Percentiles rank a stretch among this genome's conserved stretches.
These are phyloP conservation scores for Epizoanthus illoricatus DNA, from an alignment of 92 coral and sea anemone genomes.

Conservation along the genomic window DNA sequence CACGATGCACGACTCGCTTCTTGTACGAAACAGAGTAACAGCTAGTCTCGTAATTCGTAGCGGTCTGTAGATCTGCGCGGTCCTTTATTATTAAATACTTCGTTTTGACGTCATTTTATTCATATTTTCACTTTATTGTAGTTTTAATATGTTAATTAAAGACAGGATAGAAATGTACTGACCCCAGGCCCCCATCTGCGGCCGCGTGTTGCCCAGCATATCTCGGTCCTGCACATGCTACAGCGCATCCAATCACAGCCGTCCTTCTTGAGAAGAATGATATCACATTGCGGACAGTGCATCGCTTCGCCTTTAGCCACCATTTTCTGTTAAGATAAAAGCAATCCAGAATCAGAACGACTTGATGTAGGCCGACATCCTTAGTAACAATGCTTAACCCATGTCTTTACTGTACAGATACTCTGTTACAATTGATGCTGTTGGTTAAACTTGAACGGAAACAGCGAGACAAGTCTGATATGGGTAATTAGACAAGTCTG, in stretches of 20 bases:
- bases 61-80: neutral
- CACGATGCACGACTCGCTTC: too few species aligned
- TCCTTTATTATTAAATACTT: too few species aligned
- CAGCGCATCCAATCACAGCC: slow-evolving; percentile 99
- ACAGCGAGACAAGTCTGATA: too few species aligned
- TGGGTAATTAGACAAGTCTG: too few species aligned
- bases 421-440: too few species aligned
- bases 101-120: neutral
- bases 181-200: slow-evolving; percentile 99
- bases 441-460: too few species aligned
- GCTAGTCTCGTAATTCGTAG: too few species aligned
- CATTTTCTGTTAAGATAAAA: slow-evolving; percentile 69
- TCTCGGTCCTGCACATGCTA: slow-evolving; percentile 93
- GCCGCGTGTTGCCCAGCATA: slow-evolving; percentile 99
- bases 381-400: too few species aligned
- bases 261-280: slow-evolving; percentile 89
- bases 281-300: slow-evolving; percentile 88
- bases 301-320: slow-evolving; percentile 88
- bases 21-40: neutral
- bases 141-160: too few species aligned
- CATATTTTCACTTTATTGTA: neutral
- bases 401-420: too few species aligned
- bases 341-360: neutral
- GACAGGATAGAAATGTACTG: slow-evolving; percentile 22
- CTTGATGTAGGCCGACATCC: neutral